Conservation (phyloP, 2,113 vertebrate species). For the Stercorarius parasiticus region DNA sequence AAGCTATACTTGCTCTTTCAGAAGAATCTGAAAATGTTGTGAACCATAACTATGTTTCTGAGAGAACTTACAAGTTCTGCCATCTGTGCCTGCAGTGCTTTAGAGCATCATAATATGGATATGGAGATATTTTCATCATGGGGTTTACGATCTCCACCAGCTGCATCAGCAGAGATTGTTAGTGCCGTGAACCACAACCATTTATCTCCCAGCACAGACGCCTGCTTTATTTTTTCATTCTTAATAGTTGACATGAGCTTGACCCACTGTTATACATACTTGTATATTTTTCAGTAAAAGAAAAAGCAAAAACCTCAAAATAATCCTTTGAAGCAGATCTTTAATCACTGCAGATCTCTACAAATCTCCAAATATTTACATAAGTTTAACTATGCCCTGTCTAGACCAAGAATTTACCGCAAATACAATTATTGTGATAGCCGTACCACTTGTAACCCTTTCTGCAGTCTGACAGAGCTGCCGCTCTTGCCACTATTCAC, state of each 20-base stretch:
- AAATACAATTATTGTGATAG: not conserved
- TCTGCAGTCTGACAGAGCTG: not conserved
- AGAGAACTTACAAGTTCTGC: slow-evolving; percentile 67
- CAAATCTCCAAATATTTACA: slow-evolving; percentile 29
- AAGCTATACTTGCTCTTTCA: slow-evolving; percentile 64
- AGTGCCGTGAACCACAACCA: slow-evolving; percentile 62
- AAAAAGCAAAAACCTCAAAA: not conserved
- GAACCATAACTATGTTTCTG: slow-evolving; percentile 67
- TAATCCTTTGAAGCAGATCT: not conserved
- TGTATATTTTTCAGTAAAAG: not conserved
- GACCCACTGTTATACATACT: not conserved
- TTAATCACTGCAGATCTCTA: not conserved
- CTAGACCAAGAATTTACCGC: not conserved
- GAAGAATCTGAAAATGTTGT: slow-evolving; percentile 64
- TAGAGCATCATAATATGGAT: slow-evolving; percentile 58
- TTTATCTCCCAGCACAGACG: slow-evolving; percentile 60
- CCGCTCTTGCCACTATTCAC: not conserved
- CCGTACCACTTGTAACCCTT: not conserved
- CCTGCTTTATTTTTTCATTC: slow-evolving; percentile 38
- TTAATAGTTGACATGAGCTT: slow-evolving; percentile 28
- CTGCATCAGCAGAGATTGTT: slow-evolving; percentile 67
- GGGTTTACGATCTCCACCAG: slow-evolving; percentile 64
- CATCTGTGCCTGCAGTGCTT: slow-evolving; percentile 69
- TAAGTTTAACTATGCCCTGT: not conserved
- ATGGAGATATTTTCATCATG: slow-evolving; percentile 61